Conservation (phyloP, 2,797 vertebrate species). For the Acipenser transmontanus region DNA sequence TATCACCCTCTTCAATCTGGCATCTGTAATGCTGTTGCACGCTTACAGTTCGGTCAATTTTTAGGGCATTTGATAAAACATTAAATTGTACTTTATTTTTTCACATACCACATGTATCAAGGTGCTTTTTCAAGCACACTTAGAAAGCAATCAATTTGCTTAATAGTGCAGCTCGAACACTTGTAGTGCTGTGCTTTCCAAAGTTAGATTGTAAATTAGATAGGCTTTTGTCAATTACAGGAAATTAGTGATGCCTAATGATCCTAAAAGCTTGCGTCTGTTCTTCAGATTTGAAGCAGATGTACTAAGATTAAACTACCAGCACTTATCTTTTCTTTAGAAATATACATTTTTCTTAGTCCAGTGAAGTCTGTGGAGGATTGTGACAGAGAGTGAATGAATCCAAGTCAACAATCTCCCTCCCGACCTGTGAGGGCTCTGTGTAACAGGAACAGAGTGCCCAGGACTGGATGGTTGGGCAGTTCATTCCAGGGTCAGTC, state of each 20-base stretch:
- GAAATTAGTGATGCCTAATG: slow-evolving; percentile 3
- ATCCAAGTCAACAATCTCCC: no score
- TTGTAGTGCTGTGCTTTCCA: slow-evolving; percentile 5
- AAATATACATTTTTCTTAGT: no score
- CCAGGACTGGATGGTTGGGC: no score
- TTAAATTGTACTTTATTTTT: no score
- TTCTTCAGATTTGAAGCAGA: neutral
- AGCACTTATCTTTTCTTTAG: neutral
- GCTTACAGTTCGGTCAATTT: no score
- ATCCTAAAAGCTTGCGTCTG: neutral
- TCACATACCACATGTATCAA: neutral
- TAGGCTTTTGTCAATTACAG: slow-evolving; percentile 1
- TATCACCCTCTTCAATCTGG: slow-evolving; percentile 8
- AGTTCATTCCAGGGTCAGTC: no score
- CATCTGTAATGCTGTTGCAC: slow-evolving; percentile 3
- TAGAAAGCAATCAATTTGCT: neutral
- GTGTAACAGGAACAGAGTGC: no score
- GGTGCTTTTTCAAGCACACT: slow-evolving; percentile 18
- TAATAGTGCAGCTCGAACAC: neutral
- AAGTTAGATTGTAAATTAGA: slow-evolving; percentile 6
- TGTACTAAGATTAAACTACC: neutral
- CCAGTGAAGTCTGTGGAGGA: no score
- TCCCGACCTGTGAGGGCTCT: no score
- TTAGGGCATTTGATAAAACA: no score
- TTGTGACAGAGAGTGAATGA: no score